A percentile compares a stretch with the other conserved stretches of the same genome.
phyloP scores from a whole-genome alignment of 1,140 invertebrate species.

The Aphelinus atriplicis region DNA sequence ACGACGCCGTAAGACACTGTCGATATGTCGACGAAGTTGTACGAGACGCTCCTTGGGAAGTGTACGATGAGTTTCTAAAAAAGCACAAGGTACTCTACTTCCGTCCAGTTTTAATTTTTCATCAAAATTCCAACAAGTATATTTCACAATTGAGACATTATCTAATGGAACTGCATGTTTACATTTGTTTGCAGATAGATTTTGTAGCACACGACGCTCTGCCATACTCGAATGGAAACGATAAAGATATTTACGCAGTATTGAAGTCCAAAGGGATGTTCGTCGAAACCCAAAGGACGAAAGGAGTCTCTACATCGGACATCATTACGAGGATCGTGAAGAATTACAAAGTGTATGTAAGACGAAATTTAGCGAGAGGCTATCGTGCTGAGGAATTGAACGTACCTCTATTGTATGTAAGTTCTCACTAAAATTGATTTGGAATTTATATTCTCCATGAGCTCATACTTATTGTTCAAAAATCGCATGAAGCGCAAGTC shows the following conservation, averaged over 20 bases:
- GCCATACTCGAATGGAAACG: slow-evolving; percentile 88
- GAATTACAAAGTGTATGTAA: slow-evolving; percentile 98
- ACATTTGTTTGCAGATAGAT: slow-evolving; percentile 79
- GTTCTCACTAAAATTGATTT: slow-evolving; percentile 40
- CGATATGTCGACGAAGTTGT: slow-evolving; percentile 99
- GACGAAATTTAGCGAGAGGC: slow-evolving; percentile 94
- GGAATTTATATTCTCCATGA: not conserved
- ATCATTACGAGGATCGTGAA: slow-evolving; percentile 98
- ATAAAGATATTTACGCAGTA: slow-evolving; percentile 87
- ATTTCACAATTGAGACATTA: not conserved
- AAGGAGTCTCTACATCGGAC: slow-evolving; percentile 97
- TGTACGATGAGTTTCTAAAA: slow-evolving; percentile 91
- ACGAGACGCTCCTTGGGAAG: slow-evolving; percentile 93
- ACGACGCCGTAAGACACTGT: slow-evolving; percentile 97
- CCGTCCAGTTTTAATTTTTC: slow-evolving; percentile 9
- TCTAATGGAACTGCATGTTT: not conserved
- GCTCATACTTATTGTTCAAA: no score
- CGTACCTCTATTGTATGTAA: slow-evolving; percentile 93
- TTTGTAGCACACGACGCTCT: slow-evolving; percentile 99
- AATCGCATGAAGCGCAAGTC: no score
- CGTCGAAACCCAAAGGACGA: slow-evolving; percentile 93
- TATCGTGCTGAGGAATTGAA: slow-evolving; percentile 98
- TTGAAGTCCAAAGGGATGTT: slow-evolving; percentile 97
- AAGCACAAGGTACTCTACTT: slow-evolving; percentile 80
- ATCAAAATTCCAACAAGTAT: not conserved